A percentile compares a stretch with the other conserved stretches of the same genome.
Conservation (phyloP, 2,113 vertebrate species). For the Brienomyrus longianalis region DNA sequence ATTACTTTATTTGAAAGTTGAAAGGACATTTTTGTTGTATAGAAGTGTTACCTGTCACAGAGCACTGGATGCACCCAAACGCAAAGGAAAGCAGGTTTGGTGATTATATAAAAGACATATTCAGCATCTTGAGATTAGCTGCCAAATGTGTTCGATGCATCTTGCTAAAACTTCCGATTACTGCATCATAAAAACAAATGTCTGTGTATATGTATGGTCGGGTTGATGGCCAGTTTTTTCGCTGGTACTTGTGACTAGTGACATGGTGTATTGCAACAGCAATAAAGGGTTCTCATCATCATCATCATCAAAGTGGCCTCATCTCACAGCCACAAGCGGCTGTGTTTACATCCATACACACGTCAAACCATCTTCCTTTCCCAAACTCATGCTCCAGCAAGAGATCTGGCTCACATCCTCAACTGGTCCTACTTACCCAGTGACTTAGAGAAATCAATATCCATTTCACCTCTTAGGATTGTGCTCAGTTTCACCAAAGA, state of each 20-base stretch:
- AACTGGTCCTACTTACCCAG: not conserved
- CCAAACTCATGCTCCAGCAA: not conserved
- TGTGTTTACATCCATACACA: not conserved
- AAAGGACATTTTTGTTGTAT: not conserved
- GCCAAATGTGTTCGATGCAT: not conserved
- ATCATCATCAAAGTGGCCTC: too few species aligned
- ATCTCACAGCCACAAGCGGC: not conserved
- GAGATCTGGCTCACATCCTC: not conserved
- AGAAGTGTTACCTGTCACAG: not conserved
- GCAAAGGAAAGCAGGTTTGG: not conserved
- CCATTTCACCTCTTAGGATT: slow-evolving; percentile 3
- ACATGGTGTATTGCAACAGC: too few species aligned
- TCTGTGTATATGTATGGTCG: too few species aligned
- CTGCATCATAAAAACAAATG: not conserved
- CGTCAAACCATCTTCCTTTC: not conserved
- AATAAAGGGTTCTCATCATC: too few species aligned
- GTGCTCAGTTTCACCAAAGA: not conserved
- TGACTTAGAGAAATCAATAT: slow-evolving; percentile 4
- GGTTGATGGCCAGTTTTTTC: too few species aligned
- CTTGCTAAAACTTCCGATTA: not conserved
- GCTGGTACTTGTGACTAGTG: too few species aligned
- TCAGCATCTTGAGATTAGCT: not conserved
- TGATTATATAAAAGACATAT: not conserved
- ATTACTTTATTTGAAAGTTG: slow-evolving; percentile 12
- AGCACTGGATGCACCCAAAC: not conserved